Conservation (phyloP, 2,113 vertebrate genomes). For the Penelope pileata region DNA sequence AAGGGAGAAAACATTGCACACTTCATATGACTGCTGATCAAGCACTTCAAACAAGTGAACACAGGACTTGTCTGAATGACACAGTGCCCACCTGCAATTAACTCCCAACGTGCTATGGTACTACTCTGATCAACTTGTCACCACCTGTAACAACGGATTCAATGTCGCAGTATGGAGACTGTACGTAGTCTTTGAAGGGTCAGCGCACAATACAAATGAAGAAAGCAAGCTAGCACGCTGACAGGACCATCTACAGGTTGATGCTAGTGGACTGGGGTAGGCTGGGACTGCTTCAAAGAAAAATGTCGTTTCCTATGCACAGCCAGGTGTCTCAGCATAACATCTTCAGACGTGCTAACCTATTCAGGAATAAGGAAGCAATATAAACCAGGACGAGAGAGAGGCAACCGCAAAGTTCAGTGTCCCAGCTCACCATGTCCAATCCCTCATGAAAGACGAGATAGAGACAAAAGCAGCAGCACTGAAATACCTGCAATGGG, state of each 20-base stretch:
- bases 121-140: neutral
- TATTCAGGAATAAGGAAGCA: neutral
- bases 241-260: neutral
- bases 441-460: neutral
- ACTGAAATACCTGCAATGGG: neutral
- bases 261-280: neutral
- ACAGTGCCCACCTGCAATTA: neutral
- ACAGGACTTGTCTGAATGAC: neutral
- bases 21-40: neutral
- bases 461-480: neutral
- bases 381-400: neutral
- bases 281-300: neutral
- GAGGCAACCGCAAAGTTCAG: neutral
- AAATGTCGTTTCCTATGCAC: neutral
- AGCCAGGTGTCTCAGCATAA: neutral
- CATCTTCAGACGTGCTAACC: neutral
- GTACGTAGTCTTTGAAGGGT: neutral
- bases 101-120: neutral
- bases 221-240: neutral
- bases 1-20: neutral
- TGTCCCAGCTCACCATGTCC: accelerated
- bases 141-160: neutral
- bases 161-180: neutral
- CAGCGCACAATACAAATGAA: neutral
- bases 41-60: accelerated